These are phyloP conservation scores for Sarcophaga bullata DNA, from an alignment of 1,140 invertebrate species.

Conservation along the genomic window DNA sequence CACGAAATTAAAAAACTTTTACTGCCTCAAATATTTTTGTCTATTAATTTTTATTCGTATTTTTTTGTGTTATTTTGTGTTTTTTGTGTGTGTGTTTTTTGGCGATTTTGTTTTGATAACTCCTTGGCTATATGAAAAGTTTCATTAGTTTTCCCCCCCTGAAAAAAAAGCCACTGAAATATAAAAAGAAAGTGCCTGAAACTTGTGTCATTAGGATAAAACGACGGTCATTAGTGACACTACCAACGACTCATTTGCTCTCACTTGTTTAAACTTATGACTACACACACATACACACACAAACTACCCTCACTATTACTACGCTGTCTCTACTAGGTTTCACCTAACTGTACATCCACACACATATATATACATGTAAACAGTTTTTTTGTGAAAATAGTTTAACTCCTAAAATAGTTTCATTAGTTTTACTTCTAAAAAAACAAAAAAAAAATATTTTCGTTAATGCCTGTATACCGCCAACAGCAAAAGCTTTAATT, in stretches of 20 bases:
- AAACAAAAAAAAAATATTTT: no score
- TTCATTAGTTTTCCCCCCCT: background rate
- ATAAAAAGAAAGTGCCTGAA: constrained; percentile 27
- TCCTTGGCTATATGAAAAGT: no score
- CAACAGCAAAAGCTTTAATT: background rate
- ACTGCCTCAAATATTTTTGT: background rate
- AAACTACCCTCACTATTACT: no score
- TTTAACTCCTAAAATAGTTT: background rate
- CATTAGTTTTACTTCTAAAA: background rate
- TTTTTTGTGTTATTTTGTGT: no score
- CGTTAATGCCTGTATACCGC: background rate
- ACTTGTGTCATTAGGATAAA: constrained; percentile 26
- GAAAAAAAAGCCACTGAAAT: constrained; percentile 26
- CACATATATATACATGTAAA: background rate
- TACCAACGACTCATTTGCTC: background rate
- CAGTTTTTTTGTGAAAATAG: background rate
- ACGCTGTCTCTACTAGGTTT: no score
- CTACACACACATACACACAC: background rate
- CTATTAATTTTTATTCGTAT: background rate
- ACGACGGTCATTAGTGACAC: constrained; percentile 21
- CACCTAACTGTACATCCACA: background rate
- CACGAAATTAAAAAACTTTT: background rate
- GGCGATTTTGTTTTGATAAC: no score
- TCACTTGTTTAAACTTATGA: constrained; percentile 1
- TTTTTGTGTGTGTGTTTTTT: no score